Base-by-base conservation (phyloP, 2,888 invertebrate species). In the Allacma fusca region DNA sequence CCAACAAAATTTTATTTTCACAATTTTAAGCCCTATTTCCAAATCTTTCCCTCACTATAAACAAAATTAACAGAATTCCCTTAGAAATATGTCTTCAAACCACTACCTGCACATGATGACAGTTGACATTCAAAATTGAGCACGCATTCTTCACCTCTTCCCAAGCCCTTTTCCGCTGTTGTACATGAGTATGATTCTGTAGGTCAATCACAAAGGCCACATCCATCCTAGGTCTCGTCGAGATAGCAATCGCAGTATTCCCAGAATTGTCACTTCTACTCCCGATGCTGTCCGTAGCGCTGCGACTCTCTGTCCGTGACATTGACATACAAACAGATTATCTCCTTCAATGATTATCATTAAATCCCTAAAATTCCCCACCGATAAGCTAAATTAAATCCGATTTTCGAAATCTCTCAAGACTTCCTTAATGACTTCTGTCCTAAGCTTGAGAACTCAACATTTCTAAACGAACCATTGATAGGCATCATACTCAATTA, bases 41-140 rank as follows among this genome's bases (percentile, higher is more conserved):
- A n/a, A n/a, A n/a, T n/a, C n/a, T 40, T 64, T 70, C 7, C 29
- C 29, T 19, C 74, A 44, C 13, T 40, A 40, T 40, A 9, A 40
- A 9, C 40, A 40, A 9, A 40, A 40, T 40, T 40, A 40, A n/a
- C n/a, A n/a, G n/a, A n/a, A n/a, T n/a, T n/a, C n/a, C n/a, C n/a
- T n/a, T n/a, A n/a, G n/a, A n/a, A n/a, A n/a, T n/a, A n/a, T n/a
- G n/a, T n/a, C n/a, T n/a, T n/a, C n/a, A n/a, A n/a, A n/a, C n/a
- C n/a, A n/a, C n/a, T n/a, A n/a, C 95, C 89, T 93, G 93, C 83
- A 96, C 92, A 85, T 93, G 93, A 87, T 93, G 92, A 82, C 94
- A 89, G 87, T 92, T 93, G 1, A 94, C 94, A 86, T 93, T 93
- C 16, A 94, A 91, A 87, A 88, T 96, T 95, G 84, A 96, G 89